Base-by-base conservation (phyloP, 2,888 invertebrate species). In the Scaptomyza caliginosa region DNA sequence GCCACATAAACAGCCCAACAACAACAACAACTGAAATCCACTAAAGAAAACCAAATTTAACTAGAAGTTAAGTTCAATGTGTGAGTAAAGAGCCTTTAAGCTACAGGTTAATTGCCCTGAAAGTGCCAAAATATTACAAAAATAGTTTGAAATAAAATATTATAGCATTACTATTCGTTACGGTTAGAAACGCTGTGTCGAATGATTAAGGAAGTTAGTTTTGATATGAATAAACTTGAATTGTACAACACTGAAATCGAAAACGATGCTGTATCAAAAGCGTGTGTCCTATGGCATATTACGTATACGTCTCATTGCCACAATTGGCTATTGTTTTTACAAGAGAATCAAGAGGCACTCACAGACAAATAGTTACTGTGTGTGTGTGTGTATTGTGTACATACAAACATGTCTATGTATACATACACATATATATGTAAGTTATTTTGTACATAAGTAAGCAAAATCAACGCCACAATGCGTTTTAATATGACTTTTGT, bases 401-500 rank as follows among this genome's bases (percentile, higher is more conserved):
- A n/a, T n/a, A n/a, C n/a, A n/a, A n/a, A n/a, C n/a, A 16, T 36
- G 10, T 36, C 16, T 38, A 2, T 56, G 56, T 26, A 34, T 36
- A 24, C 55, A 17, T 13, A 21, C n/a, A 2, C 3, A 3, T 54
- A 32, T 54, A 48, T 66, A 51, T 71, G 62, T 72, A 52, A 60
- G 63, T 63, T 70, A 58, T 74, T 77, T 55, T 21, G 50, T 69
- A 69, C 46, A 71, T 72, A 76, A 78, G 60, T 77, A 77, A 83
- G 77, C 59, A 74, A 83, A 82, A 82, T 84, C 85, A 84, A 66
- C 65, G 73, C 72, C 64, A 84, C 83, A 84, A 84, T 73, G 81
- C 77, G 69, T 79, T 77, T 85, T 85, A 85, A 84, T 84, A 66
- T 59, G 84, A 79, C 84, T 83, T 84, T 84, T 84, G 86, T 84